Evolutionary conservation across 2,113 vertebrate species (phyloP), one percentile per base, ranked within the genome.

Genomic region (Eptesicus fuscus): DNA sequence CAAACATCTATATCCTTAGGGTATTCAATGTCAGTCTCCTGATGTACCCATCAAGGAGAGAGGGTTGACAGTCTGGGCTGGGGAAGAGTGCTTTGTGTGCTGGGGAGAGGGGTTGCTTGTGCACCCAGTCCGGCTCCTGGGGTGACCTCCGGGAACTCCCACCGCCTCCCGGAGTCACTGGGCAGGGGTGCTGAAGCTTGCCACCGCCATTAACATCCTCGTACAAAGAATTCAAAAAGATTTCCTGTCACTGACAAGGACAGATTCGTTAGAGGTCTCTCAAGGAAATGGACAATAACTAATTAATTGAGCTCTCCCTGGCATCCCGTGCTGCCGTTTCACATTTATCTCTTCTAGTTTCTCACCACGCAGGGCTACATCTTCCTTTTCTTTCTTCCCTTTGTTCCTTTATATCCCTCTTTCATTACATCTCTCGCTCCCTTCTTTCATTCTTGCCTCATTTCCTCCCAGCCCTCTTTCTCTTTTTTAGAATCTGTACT

Each of bases 11-110:
- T 98, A 98, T 98, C 98, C 98, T 98, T 96, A 96, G 98, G 98
- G 98, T 98, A 98, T 98, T 98, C 98, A 98, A 98, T 98, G 98
- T 98, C 98, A 98, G 97, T 96, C 97, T 98, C 98, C 65, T 83
- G 94, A 97, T 97, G 98, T 97, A 98, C 97, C 67, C 9, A 98
- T 98, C 97, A 97, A 98, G 98, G 97, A 97, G 89, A 98, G 98
- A 98, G 95, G 97, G 98, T 97, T 98, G 98, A 98, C 97, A 97
- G 90, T 97, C 94, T 95, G 97, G 96, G 97, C 96, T 96, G 96
- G 96, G 97, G 97, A 97, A 97, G 77, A 86, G 40, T 87, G 92
- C 94, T 91, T 6, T 93, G 92, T 47, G 18, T 14, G 74, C 94
- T 94, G 83, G 90, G 51, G 93, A 86, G 94, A 87, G 76, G 42